Evolutionary conservation across 2,888 invertebrate genomes (phyloP).

Genomic region (Xestia sexstrigata): DNA sequence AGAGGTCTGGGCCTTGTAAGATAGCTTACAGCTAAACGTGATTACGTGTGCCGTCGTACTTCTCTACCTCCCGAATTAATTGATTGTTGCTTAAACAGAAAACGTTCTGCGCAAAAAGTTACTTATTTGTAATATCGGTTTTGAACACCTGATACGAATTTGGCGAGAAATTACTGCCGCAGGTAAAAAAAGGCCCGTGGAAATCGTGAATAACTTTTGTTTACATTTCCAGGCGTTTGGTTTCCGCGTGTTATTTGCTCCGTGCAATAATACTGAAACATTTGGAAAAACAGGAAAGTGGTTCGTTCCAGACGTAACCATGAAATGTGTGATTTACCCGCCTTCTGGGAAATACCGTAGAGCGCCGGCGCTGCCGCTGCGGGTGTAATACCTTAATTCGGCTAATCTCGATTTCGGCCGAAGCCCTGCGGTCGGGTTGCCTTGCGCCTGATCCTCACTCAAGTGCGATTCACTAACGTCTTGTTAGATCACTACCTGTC

Average conservation of each 20-base stretch:
- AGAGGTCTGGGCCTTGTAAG: slow-evolving; percentile 5
- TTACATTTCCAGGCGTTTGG: slow-evolving; percentile 40
- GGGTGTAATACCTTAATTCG: slow-evolving; percentile 86
- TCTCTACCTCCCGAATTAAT: background rate
- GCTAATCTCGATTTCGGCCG: slow-evolving; percentile 83
- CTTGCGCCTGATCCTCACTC: slow-evolving; percentile 69
- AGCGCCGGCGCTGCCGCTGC: slow-evolving; percentile 79
- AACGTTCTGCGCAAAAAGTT: slow-evolving; percentile 21
- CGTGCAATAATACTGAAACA: slow-evolving; percentile 56
- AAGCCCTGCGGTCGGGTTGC: slow-evolving; percentile 74
- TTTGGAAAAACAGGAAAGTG: slow-evolving; percentile 66
- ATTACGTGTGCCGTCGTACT: background rate
- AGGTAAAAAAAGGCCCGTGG: slow-evolving; percentile 29
- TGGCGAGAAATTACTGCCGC: slow-evolving; percentile 25
- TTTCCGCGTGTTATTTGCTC: slow-evolving; percentile 41
- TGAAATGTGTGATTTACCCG: slow-evolving; percentile 87
- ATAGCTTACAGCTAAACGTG: background rate
- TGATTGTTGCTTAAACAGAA: slow-evolving; percentile 9
- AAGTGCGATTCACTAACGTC: slow-evolving; percentile 66
- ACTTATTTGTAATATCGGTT: slow-evolving; percentile 22
- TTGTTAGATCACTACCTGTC: slow-evolving; percentile 65
- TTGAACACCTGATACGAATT: slow-evolving; percentile 43
- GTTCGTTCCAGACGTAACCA: slow-evolving; percentile 77
- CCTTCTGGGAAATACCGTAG: slow-evolving; percentile 86
- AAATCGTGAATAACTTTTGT: slow-evolving; percentile 55